These are phyloP conservation scores for Erynnis tages DNA, from an alignment of 2,888 invertebrate genomes.

Conservation along the genomic window DNA sequence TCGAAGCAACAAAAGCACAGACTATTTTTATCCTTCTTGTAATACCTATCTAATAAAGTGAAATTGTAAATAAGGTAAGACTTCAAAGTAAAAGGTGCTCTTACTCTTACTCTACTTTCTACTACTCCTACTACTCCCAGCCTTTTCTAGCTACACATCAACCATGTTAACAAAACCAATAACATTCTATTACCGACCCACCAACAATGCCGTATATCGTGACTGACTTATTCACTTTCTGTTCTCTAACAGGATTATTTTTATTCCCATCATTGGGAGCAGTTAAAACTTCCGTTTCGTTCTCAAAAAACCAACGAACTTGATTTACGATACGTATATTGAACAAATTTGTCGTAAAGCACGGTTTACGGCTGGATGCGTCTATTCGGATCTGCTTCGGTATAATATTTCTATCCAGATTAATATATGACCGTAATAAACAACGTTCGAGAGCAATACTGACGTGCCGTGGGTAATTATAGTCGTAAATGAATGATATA, in stretches of 20 bases:
- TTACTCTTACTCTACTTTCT: too few relatives aligned
- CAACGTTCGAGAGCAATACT: constrained; percentile 25
- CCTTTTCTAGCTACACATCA: neutral
- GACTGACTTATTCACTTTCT: constrained; percentile 3
- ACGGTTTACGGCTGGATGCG: constrained; percentile 43
- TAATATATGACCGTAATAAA: constrained; percentile 36
- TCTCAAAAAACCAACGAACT: constrained; percentile 56
- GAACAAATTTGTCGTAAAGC: constrained; percentile 69
- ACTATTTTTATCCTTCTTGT: too few relatives aligned
- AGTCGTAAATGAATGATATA: constrained; percentile 32
- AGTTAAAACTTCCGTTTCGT: constrained; percentile 57
- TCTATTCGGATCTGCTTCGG: constrained; percentile 35
- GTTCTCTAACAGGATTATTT: constrained; percentile 31
- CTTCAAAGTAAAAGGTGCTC: too few relatives aligned
- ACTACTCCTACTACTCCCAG: too few relatives aligned
- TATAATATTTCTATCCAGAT: constrained; percentile 40
- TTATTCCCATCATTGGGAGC: constrained; percentile 29
- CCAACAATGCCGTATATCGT: constrained; percentile 9
- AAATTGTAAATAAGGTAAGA: too few relatives aligned
- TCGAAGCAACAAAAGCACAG: too few relatives aligned
- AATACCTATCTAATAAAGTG: too few relatives aligned
- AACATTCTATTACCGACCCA: constrained; percentile 3
- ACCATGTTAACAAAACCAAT: neutral
- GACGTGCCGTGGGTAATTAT: constrained; percentile 28
- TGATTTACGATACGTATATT: constrained; percentile 68